Evolutionary conservation across 2,888 invertebrate genomes (phyloP).

Genomic region (Dorcus hopei): DNA sequence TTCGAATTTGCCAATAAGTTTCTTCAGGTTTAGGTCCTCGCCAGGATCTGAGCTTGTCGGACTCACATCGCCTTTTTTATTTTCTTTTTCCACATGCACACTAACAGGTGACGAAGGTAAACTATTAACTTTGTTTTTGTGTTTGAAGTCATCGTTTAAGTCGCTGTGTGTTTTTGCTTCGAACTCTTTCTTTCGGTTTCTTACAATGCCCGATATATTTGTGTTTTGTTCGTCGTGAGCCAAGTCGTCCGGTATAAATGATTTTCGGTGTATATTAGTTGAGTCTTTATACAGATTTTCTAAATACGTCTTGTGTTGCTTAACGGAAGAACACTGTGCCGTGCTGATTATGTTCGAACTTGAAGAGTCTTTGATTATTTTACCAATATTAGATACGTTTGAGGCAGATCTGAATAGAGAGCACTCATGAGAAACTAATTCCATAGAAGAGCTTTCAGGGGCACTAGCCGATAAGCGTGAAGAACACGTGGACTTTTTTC

Average conservation of each 20-base stretch:
- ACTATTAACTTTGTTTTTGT: slow-evolving; percentile 51
- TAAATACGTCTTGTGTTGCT: slow-evolving; percentile 53
- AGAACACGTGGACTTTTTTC: slow-evolving; percentile 30
- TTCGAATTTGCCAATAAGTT: slow-evolving; percentile 74
- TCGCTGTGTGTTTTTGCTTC: slow-evolving; percentile 66
- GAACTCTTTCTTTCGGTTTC: slow-evolving; percentile 83
- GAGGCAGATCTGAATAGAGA: slow-evolving; percentile 44
- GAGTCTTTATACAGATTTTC: slow-evolving; percentile 50
- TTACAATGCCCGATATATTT: slow-evolving; percentile 66
- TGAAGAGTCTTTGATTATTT: slow-evolving; percentile 41
- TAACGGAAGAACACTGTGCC: slow-evolving; percentile 54
- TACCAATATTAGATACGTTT: slow-evolving; percentile 36
- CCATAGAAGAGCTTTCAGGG: slow-evolving; percentile 56
- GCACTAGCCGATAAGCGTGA: slow-evolving; percentile 61
- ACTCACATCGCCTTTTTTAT: slow-evolving; percentile 22
- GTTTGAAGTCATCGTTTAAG: slow-evolving; percentile 23
- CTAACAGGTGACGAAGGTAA: slow-evolving; percentile 65
- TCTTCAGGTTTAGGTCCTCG: slow-evolving; percentile 70
- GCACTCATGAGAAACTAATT: slow-evolving; percentile 37
- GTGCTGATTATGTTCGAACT: slow-evolving; percentile 50
- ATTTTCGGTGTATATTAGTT: slow-evolving; percentile 31
- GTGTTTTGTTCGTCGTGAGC: slow-evolving; percentile 40
- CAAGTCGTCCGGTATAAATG: slow-evolving; percentile 41
- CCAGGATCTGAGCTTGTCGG: slow-evolving; percentile 33
- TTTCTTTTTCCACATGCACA: slow-evolving; percentile 36